Evolutionary conservation across 2,888 invertebrate genomes (phyloP).

Genomic region (Oxystoma pomonae): DNA sequence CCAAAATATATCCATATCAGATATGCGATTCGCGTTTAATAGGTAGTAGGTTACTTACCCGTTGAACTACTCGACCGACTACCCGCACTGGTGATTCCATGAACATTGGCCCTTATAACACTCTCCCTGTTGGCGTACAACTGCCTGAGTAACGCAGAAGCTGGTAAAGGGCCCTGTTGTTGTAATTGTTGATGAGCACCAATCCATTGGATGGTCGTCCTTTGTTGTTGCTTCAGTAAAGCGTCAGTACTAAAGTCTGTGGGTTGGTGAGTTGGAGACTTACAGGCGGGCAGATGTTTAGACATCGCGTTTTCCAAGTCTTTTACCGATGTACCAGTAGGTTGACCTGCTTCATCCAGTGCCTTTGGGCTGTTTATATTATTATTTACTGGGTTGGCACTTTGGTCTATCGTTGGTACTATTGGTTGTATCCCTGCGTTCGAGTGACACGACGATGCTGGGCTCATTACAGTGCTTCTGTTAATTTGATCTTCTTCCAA

Average conservation of each 20-base stretch:
- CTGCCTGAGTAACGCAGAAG: constrained; percentile 84
- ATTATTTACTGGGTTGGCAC: constrained; percentile 31
- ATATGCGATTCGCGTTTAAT: no score
- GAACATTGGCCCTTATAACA: constrained; percentile 86
- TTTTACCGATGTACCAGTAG: constrained; percentile 65
- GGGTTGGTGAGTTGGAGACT: constrained; percentile 63
- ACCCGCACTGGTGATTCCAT: constrained; percentile 52
- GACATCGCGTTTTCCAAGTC: constrained; percentile 96
- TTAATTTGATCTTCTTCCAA: constrained; percentile 45
- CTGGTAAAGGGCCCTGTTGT: constrained; percentile 64
- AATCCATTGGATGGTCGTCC: constrained; percentile 90
- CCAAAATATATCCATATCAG: no score
- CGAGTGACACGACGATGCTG: constrained; percentile 63
- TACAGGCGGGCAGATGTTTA: constrained; percentile 74
- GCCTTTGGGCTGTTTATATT: constrained; percentile 45
- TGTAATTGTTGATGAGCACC: constrained; percentile 67
- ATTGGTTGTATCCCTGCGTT: constrained; percentile 53
- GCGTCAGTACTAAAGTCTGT: constrained; percentile 88
- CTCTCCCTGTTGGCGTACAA: constrained; percentile 92
- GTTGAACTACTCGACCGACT: constrained; percentile 40
- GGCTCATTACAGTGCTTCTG: constrained; percentile 52
- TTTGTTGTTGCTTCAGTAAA: constrained; percentile 73
- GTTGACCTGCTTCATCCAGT: constrained; percentile 42
- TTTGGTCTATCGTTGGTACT: constrained; percentile 40
- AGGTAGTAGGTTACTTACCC: constrained; percentile 11